phyloP scores from a whole-genome alignment of 2,797 vertebrate genomes.

The Phataginus tricuspis region DNA sequence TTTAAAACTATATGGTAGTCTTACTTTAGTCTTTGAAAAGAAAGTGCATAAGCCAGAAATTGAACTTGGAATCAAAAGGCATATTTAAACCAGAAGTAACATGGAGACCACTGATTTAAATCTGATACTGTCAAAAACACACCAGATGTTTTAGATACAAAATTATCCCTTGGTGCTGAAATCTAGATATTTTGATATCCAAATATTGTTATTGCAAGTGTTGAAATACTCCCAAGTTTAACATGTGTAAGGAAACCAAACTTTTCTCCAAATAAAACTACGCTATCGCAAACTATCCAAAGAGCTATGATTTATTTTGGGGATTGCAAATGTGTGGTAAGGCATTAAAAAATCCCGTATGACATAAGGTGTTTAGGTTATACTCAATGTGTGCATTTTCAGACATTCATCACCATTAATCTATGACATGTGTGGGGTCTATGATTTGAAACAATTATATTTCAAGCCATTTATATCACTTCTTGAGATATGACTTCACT shows the following conservation, averaged over 20 bases:
- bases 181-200: conserved; percentile 77
- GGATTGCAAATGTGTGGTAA: conserved; percentile 64
- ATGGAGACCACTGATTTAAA: conserved; percentile 47
- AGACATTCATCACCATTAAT: conserved; percentile 58
- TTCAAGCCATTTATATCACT: not conserved
- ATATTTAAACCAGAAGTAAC: conserved; percentile 55
- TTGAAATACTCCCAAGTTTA: conserved; percentile 74
- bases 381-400: conserved; percentile 68
- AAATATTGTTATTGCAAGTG: conserved; percentile 79
- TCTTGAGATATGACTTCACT: conserved; percentile 56
- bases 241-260: conserved; percentile 74
- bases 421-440: conserved; percentile 61
- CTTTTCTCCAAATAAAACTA: conserved; percentile 69
- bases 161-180: conserved; percentile 73
- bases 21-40: conserved; percentile 26
- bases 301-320: conserved; percentile 65
- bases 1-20: conserved; percentile 40
- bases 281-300: not conserved
- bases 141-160: conserved; percentile 77
- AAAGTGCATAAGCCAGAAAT: conserved; percentile 39
- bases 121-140: conserved; percentile 53
- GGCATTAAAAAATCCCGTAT: conserved; percentile 35
- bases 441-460: conserved; percentile 59
- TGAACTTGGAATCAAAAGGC: conserved; percentile 46
- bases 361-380: conserved; percentile 61